Evolutionary conservation across 2,113 vertebrate genomes (phyloP).

Genomic region (Anguilla rostrata): DNA sequence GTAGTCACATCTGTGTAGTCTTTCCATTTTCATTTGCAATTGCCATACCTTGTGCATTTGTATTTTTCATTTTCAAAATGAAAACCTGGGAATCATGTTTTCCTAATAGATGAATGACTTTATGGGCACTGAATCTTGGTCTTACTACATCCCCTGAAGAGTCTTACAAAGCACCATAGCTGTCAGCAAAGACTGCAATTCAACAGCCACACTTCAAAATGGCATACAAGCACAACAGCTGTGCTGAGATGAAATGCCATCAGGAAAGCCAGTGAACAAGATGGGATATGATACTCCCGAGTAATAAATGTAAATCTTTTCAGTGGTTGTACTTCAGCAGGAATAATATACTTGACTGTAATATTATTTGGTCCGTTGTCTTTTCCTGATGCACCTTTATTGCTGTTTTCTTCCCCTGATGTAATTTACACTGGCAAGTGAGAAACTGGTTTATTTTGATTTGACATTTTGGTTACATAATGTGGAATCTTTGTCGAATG

Average conservation of each 20-base stretch:
- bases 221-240: background rate
- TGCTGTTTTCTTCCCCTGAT: background rate
- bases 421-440: background rate
- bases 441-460: background rate
- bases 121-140: background rate
- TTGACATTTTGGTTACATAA: background rate
- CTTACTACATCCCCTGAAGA: background rate
- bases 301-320: background rate
- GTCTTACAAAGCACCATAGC: background rate
- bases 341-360: background rate
- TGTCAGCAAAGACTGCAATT: background rate
- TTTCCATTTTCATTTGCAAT: no score
- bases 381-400: background rate
- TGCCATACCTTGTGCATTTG: background rate
- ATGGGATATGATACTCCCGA: constrained; percentile 9
- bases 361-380: constrained; percentile 6
- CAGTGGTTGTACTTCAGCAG: background rate
- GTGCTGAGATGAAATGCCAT: background rate
- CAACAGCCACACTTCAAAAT: constrained; percentile 1
- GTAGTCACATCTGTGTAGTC: no score
- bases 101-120: background rate
- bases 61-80: background rate
- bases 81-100: background rate
- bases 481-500: background rate
- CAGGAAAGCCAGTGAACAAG: constrained; percentile 6